These are phyloP conservation scores for Ailuropoda melanoleuca DNA, from an alignment of 2,113 vertebrate species.

Conservation along the genomic window DNA sequence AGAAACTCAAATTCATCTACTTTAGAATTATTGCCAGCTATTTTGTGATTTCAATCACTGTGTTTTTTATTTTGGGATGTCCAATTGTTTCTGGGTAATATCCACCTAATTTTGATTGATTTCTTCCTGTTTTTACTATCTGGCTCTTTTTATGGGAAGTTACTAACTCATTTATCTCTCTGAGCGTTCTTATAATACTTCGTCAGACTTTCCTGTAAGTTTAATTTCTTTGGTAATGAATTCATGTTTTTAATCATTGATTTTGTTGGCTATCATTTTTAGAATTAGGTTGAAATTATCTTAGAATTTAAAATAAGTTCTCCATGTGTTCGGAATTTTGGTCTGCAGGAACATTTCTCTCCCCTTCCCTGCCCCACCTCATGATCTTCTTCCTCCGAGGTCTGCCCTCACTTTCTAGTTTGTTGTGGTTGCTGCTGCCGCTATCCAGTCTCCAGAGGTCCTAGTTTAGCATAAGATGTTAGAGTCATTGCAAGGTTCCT, in stretches of 20 bases:
- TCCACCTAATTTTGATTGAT: constrained; percentile 8
- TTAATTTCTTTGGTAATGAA: constrained; percentile 6
- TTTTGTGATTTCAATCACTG: constrained; percentile 34
- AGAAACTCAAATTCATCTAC: not conserved
- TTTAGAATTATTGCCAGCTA: not conserved
- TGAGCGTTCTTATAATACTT: not conserved
- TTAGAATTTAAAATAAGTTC: not conserved
- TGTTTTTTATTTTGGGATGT: not conserved
- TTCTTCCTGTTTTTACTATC: constrained; percentile 37
- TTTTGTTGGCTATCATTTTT: constrained; percentile 11
- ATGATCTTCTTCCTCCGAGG: not conserved
- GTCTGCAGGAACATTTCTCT: not conserved
- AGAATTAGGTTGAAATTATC: not conserved
- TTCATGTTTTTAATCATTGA: not conserved
- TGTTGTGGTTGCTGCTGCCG: not conserved
- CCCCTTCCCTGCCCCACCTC: not conserved
- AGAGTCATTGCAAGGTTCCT: not conserved
- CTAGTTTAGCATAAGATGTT: not conserved
- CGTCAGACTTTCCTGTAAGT: not conserved
- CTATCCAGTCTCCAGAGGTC: not conserved
- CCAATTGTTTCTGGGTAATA: constrained; percentile 11
- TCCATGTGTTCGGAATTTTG: not conserved
- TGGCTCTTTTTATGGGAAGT: not conserved
- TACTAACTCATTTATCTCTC: constrained; percentile 1
- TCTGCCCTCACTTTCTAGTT: not conserved